These are phyloP conservation scores for Tipula lateralis DNA, from an alignment of 2,888 invertebrate species.

Conservation along the genomic window DNA sequence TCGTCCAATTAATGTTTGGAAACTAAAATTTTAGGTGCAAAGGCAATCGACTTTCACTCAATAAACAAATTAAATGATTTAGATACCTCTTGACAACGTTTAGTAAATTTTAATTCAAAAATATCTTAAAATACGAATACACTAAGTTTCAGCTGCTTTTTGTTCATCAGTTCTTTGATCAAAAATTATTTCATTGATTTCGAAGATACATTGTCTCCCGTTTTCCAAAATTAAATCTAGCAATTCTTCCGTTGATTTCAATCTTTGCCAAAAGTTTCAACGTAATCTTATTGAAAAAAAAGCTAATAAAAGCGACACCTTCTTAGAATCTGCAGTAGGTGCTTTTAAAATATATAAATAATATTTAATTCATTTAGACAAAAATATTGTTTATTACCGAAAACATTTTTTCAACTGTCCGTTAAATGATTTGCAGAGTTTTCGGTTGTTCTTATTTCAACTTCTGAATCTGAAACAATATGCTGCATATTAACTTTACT, in stretches of 20 bases:
- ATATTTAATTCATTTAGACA: too few relatives aligned
- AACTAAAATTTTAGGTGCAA: background rate
- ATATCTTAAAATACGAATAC: background rate
- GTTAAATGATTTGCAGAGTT: too few relatives aligned
- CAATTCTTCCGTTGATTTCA: too few relatives aligned
- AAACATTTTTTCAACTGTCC: too few relatives aligned
- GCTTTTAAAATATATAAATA: too few relatives aligned
- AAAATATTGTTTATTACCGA: too few relatives aligned
- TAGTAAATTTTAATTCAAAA: background rate
- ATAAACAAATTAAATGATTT: background rate
- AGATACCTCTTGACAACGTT: background rate
- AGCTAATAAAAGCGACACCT: too few relatives aligned
- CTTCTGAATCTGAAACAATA: too few relatives aligned
- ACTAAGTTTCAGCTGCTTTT: slow-evolving; percentile 35
- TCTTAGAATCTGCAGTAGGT: slow-evolving; percentile 33
- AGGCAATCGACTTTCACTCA: background rate
- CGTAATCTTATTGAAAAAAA: slow-evolving; percentile 28
- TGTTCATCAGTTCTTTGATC: slow-evolving; percentile 33
- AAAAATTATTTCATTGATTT: slow-evolving; percentile 32
- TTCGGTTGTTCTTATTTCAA: too few relatives aligned
- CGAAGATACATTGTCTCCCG: slow-evolving; percentile 32
- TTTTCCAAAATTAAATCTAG: slow-evolving; percentile 28
- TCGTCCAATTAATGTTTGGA: too few relatives aligned
- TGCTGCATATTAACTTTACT: too few relatives aligned
- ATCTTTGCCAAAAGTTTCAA: too few relatives aligned